Conservation (phyloP, 2,113 vertebrate species). For the Castor canadensis region DNA sequence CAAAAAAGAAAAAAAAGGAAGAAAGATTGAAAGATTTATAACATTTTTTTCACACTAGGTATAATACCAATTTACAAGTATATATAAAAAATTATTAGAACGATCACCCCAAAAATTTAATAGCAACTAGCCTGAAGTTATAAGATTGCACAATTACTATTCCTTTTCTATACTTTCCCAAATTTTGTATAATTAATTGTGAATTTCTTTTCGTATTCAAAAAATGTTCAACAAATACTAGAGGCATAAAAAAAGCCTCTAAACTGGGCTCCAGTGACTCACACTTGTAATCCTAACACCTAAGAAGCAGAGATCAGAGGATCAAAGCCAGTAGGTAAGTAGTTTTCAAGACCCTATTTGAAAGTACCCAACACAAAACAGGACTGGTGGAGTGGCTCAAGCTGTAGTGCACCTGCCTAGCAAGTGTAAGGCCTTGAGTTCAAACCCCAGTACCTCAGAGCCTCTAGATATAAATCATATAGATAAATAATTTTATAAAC, state of each 20-base stretch:
- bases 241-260: no score
- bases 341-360: no score
- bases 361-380: no score
- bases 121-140: not conserved
- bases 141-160: constrained; percentile 14
- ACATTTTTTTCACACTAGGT: not conserved
- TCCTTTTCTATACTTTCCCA: constrained; percentile 17
- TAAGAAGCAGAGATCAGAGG: no score
- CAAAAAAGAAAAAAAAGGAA: no score
- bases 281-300: no score
- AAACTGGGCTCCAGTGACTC: no score
- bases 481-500: constrained; percentile 27
- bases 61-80: not conserved
- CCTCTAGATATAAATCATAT: not conserved
- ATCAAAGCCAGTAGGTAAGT: no score
- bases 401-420: no score
- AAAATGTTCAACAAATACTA: constrained; percentile 15
- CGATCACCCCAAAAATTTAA: not conserved
- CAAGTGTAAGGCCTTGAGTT: no score
- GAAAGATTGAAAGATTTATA: not conserved
- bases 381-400: no score
- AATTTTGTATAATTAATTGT: constrained; percentile 1
- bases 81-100: constrained; percentile 4
- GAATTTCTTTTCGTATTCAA: constrained; percentile 9
- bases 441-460: no score